These are phyloP conservation scores for Drosophila ambigua DNA, from an alignment of 1,140 invertebrate genomes.

Conservation along the genomic window DNA sequence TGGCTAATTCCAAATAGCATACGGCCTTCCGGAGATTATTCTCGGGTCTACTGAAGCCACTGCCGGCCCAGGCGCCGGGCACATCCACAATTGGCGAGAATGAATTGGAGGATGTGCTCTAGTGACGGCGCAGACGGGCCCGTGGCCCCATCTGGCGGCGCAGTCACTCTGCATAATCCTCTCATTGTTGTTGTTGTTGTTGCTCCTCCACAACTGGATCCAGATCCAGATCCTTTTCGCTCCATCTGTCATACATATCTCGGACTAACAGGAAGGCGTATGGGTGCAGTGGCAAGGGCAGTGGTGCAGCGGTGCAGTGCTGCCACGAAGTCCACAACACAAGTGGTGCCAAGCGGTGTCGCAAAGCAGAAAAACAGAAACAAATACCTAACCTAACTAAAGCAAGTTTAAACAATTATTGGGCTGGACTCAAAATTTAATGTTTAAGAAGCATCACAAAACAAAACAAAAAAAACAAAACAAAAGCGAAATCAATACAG, in stretches of 20 bases:
- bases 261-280: conserved; percentile 22
- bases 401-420: conserved; percentile 65
- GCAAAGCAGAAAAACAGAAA: conserved; percentile 58
- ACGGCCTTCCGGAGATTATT: conserved; percentile 81
- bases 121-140: conserved; percentile 61
- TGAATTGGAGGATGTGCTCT: conserved; percentile 75
- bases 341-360: conserved; percentile 45
- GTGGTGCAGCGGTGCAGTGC: neutral
- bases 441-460: conserved; percentile 73
- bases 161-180: conserved; percentile 61
- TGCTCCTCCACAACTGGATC: conserved; percentile 15
- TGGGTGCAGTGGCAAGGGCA: neutral
- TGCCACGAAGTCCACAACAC: neutral
- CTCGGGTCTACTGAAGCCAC: conserved; percentile 77
- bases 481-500: too few species aligned
- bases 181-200: conserved; percentile 10
- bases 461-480: conserved; percentile 6
- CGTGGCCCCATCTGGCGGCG: conserved; percentile 48
- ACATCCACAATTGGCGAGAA: conserved; percentile 80
- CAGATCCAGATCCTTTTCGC: neutral
- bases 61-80: conserved; percentile 74
- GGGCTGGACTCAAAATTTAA: conserved; percentile 83
- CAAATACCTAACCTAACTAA: conserved; percentile 20
- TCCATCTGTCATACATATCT: conserved; percentile 34
- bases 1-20: conserved; percentile 80